These are phyloP conservation scores for Channa argus DNA, from an alignment of 2,113 vertebrate genomes.

Conservation along the genomic window DNA sequence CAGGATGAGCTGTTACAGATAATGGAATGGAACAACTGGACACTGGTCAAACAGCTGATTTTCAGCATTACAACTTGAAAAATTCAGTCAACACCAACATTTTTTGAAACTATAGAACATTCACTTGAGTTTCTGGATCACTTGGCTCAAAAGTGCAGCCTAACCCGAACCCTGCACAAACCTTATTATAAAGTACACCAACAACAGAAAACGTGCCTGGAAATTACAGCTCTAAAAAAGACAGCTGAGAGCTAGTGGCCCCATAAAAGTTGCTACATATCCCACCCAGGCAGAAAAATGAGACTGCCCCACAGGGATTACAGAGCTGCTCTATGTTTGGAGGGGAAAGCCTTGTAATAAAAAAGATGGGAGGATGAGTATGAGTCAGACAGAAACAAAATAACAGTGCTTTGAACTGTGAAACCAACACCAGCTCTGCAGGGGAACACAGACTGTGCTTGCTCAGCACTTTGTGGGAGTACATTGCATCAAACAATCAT, in stretches of 20 bases:
- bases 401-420: constrained; percentile 31
- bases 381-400: constrained; percentile 25
- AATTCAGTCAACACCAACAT: too few species aligned
- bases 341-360: constrained; percentile 11
- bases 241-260: neutral
- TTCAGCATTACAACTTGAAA: too few species aligned
- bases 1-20: too few species aligned
- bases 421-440: neutral
- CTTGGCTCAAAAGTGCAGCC: too few species aligned
- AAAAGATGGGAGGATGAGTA: constrained; percentile 13
- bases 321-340: neutral
- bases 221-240: neutral
- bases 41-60: too few species aligned
- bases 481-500: constrained; percentile 12
- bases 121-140: too few species aligned
- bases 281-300: constrained; percentile 25
- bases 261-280: neutral
- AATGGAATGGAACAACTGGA: too few species aligned
- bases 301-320: neutral
- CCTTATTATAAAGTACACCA: neutral
- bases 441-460: constrained; percentile 12
- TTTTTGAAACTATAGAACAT: too few species aligned
- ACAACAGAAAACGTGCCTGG: neutral
- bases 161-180: neutral
- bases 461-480: constrained; percentile 11